Evolutionary conservation across 2,797 vertebrate species (phyloP).

Genomic region (Lagocephalus sceleratus): DNA sequence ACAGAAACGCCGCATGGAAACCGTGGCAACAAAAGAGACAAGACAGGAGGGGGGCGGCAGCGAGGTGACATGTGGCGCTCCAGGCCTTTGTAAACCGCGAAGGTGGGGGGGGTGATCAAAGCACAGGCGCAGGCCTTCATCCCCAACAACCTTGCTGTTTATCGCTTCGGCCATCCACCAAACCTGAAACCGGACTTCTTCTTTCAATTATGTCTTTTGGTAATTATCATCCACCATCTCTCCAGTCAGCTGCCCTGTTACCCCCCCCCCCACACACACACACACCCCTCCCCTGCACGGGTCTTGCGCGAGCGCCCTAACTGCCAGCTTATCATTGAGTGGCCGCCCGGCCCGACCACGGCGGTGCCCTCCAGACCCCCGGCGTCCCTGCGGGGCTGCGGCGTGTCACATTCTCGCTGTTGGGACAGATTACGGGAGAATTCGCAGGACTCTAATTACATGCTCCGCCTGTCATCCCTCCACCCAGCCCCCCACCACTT

Average conservation of each 20-base stretch:
- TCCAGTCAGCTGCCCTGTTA: constrained; percentile 1
- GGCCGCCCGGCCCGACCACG: constrained; percentile 36
- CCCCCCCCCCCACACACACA: not conserved
- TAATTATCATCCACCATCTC: not conserved
- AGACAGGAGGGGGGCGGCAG: constrained; percentile 21
- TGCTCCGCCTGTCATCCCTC: constrained; percentile 44
- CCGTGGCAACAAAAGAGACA: constrained; percentile 29
- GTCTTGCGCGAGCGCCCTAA: constrained; percentile 25
- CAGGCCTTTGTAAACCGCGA: constrained; percentile 39
- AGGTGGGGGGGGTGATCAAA: constrained; percentile 50
- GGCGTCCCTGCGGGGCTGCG: constrained; percentile 43
- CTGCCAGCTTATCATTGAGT: constrained; percentile 44
- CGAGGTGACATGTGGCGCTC: constrained; percentile 40
- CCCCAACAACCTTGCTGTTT: constrained; percentile 17
- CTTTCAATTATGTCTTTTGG: no score
- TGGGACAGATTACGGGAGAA: constrained; percentile 63
- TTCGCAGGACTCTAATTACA: constrained; percentile 67
- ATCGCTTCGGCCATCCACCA: constrained; percentile 9
- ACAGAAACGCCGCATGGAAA: constrained; percentile 63
- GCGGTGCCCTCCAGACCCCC: constrained; percentile 42
- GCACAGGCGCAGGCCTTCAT: constrained; percentile 38
- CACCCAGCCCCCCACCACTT: constrained; percentile 6
- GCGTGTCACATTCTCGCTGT: constrained; percentile 63
- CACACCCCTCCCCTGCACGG: no score
- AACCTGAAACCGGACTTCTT: constrained; percentile 2